phyloP scores from a whole-genome alignment of 2,888 invertebrate species.

The Aricia artaxerxes region DNA sequence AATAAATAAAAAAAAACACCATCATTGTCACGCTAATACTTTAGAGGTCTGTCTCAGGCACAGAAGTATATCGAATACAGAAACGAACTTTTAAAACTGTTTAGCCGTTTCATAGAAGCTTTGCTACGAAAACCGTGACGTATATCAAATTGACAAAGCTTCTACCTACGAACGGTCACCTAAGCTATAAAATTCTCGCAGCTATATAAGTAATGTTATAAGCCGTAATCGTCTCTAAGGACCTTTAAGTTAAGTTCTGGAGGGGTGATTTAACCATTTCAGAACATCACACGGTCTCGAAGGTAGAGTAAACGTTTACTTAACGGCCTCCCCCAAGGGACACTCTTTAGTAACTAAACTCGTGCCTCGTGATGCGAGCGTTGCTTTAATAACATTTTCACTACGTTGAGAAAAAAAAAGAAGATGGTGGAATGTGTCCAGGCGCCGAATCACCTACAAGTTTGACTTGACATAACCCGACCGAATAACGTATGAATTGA shows the following conservation, averaged over 20 bases:
- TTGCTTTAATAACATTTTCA: slow-evolving; percentile 1
- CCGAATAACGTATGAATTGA: too few species aligned
- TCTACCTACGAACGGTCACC: background rate
- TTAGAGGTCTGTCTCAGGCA: too few species aligned
- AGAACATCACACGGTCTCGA: slow-evolving; percentile 23
- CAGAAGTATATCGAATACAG: too few species aligned
- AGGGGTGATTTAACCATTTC: slow-evolving; percentile 13
- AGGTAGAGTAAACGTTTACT: slow-evolving; percentile 6
- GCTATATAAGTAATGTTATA: background rate
- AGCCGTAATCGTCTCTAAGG: slow-evolving; percentile 18
- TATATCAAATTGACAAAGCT: slow-evolving; percentile 2
- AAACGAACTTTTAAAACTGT: too few species aligned
- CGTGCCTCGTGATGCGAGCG: background rate
- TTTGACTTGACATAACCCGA: too few species aligned
- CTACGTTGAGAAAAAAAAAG: background rate
- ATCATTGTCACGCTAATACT: too few species aligned
- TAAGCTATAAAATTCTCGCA: slow-evolving; percentile 4
- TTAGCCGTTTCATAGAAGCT: background rate
- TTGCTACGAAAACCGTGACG: background rate
- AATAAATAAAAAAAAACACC: background rate
- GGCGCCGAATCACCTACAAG: too few species aligned
- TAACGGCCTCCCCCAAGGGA: slow-evolving; percentile 12
- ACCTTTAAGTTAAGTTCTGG: background rate
- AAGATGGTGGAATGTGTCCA: too few species aligned
- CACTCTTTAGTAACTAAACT: slow-evolving; percentile 8